These are phyloP conservation scores for Agrilus biguttatus DNA, from an alignment of 2,888 invertebrate genomes.

Conservation along the genomic window DNA sequence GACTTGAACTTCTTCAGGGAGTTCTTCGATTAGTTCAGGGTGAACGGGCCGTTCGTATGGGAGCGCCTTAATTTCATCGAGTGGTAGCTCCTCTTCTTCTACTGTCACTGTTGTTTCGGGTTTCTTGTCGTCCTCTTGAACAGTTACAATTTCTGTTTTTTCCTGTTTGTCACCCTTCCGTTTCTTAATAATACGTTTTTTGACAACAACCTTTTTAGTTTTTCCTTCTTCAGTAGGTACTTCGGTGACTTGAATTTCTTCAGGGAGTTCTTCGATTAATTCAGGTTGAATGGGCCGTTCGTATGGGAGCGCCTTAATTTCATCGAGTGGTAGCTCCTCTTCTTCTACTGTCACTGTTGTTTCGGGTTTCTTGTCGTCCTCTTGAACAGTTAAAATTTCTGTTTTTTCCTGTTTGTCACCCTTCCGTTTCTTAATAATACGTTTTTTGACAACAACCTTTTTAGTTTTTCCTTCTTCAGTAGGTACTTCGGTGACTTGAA, in stretches of 20 bases:
- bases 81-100: slow-evolving; percentile 18
- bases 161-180: slow-evolving; percentile 13
- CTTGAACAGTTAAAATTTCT: slow-evolving; percentile 23
- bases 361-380: slow-evolving; percentile 16
- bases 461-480: slow-evolving; percentile 20
- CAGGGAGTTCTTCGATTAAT: slow-evolving; percentile 11
- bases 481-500: slow-evolving; percentile 19
- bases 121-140: slow-evolving; percentile 10
- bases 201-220: slow-evolving; percentile 9
- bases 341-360: slow-evolving; percentile 17
- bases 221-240: slow-evolving; percentile 8
- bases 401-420: slow-evolving; percentile 26
- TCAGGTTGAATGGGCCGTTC: slow-evolving; percentile 14
- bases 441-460: slow-evolving; percentile 14
- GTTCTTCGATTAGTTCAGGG: slow-evolving; percentile 11
- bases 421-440: slow-evolving; percentile 19
- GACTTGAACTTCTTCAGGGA: slow-evolving; percentile 18
- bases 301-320: slow-evolving; percentile 16
- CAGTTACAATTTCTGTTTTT: slow-evolving; percentile 13
- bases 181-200: slow-evolving; percentile 21
- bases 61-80: slow-evolving; percentile 14
- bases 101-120: slow-evolving; percentile 25
- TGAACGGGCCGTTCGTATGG: slow-evolving; percentile 7
- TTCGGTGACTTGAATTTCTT: slow-evolving; percentile 14
- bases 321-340: slow-evolving; percentile 10